Base-by-base conservation (phyloP, 2,797 vertebrate species). In the Phoeniculus purpureus region DNA sequence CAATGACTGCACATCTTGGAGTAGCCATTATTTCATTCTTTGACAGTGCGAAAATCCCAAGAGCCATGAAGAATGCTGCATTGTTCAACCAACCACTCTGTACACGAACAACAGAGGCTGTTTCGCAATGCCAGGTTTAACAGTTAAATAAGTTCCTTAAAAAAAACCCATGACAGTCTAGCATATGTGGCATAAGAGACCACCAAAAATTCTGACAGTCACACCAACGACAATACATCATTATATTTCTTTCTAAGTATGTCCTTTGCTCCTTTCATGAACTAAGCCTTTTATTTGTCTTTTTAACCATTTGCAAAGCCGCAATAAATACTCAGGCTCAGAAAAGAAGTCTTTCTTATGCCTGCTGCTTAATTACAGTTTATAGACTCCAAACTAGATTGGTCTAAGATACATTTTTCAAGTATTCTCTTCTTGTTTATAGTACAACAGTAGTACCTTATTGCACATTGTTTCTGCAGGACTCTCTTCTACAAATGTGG, bases 371-470 rank as follows among this genome's bases (percentile, higher is more conserved):
- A 96, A 85, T 96, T 96, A 93, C 91, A 96, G 78, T 96, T 96
- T 94, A 96, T 94, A 97, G 96, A 96, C 89, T 91, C 86, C 87
- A 96, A 81, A 96, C 70, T 83, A 94, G 76, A 71, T 92, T 85
- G 97, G 94, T 97, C 97, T 97, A 93, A 87, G 86, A 96, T 90
- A 90, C 47, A 85, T 91, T 90, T 95, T 97, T 98, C 98, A 98
- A 98, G 98, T 98, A 97, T 97, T 95, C 84, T 83, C 81, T 88
- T 92, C 94, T 90, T 93, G 94, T 95, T 95, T 87, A 77, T 94
- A 96, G 96, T 91, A 96, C 80, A 15, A 95, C 97, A 97, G 97
- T 97, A 97, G 97, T 97, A 97, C 96, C 95, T 98, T 98, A 98
- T 97, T 98, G 98, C 97, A 98, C 97, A 96, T 96, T 81, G 94